Evolutionary conservation across 1,140 invertebrate genomes (phyloP).

Genomic region (Ooceraea biroi): DNA sequence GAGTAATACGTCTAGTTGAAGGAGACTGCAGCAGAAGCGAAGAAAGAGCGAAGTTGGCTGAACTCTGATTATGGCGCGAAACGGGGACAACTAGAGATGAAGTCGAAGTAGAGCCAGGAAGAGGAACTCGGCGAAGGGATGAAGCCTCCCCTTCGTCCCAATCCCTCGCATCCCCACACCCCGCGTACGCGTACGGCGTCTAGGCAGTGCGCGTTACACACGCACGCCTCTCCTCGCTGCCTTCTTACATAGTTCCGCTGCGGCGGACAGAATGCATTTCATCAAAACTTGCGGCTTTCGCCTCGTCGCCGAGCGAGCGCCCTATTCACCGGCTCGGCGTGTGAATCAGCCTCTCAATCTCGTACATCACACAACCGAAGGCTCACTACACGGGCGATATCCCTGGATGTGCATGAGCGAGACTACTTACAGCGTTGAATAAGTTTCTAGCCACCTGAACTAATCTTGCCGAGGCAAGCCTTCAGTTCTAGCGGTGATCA

Average conservation of each 20-base stretch:
- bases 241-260: conserved; percentile 45
- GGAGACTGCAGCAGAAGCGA: conserved; percentile 37
- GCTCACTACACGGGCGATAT: conserved; percentile 20
- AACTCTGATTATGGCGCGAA: conserved; percentile 61
- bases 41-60: conserved; percentile 38
- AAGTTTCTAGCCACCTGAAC: conserved; percentile 18
- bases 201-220: conserved; percentile 30
- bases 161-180: conserved; percentile 15
- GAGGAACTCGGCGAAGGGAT: conserved; percentile 40
- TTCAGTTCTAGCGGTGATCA: neutral
- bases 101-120: conserved; percentile 37
- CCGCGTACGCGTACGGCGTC: neutral
- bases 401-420: conserved; percentile 9
- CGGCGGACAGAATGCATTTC: conserved; percentile 69
- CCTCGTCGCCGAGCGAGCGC: conserved; percentile 5
- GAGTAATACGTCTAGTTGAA: conserved; percentile 54
- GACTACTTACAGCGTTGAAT: conserved; percentile 38
- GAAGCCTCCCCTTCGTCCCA: conserved; percentile 29
- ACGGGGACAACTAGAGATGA: conserved; percentile 50
- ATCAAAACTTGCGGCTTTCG: conserved; percentile 77
- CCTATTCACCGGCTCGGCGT: conserved; percentile 28
- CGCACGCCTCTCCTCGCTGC: conserved; percentile 5
- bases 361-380: conserved; percentile 35
- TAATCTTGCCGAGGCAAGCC: conserved; percentile 26
- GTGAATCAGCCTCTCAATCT: conserved; percentile 53